Evolutionary conservation across 2,888 invertebrate species (phyloP).

Genomic region (Drosophila antonietae): DNA sequence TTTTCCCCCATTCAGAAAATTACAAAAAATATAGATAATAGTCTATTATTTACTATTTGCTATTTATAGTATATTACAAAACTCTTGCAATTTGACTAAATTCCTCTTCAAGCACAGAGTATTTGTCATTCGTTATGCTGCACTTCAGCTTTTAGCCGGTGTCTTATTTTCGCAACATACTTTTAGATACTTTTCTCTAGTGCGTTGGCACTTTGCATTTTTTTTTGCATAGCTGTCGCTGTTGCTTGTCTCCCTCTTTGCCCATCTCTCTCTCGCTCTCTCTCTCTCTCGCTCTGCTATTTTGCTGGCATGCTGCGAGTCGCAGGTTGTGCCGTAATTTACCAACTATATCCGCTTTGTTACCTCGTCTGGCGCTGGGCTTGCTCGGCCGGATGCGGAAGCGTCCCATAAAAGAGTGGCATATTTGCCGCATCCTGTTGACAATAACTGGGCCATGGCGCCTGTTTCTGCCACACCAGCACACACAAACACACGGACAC

Average conservation of each 20-base stretch:
- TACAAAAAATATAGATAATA: too few species aligned
- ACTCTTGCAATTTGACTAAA: too few species aligned
- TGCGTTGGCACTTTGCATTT: conserved; percentile 64
- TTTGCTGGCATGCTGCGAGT: conserved; percentile 42
- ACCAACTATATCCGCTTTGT: conserved; percentile 77
- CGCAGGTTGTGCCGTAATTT: conserved; percentile 76
- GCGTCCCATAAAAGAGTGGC: conserved; percentile 75
- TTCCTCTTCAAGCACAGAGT: neutral
- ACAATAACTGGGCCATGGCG: conserved; percentile 70
- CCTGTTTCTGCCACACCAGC: conserved; percentile 14
- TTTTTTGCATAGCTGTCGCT: conserved; percentile 26
- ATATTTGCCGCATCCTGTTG: conserved; percentile 81
- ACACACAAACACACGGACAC: neutral
- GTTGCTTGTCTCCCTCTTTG: neutral
- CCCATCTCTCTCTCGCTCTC: neutral
- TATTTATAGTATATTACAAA: too few species aligned
- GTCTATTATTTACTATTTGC: too few species aligned
- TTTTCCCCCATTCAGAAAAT: too few species aligned
- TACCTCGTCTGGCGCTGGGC: conserved; percentile 52
- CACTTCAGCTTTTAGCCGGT: neutral
- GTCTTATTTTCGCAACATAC: conserved; percentile 54
- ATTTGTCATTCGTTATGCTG: conserved; percentile 4
- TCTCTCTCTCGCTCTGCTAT: conserved; percentile 4
- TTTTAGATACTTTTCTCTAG: conserved; percentile 56
- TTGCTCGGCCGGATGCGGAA: conserved; percentile 64